Evolutionary conservation across 2,113 vertebrate genomes (phyloP), one percentile per base, ranked within the genome.

Genomic region (human): DNA sequence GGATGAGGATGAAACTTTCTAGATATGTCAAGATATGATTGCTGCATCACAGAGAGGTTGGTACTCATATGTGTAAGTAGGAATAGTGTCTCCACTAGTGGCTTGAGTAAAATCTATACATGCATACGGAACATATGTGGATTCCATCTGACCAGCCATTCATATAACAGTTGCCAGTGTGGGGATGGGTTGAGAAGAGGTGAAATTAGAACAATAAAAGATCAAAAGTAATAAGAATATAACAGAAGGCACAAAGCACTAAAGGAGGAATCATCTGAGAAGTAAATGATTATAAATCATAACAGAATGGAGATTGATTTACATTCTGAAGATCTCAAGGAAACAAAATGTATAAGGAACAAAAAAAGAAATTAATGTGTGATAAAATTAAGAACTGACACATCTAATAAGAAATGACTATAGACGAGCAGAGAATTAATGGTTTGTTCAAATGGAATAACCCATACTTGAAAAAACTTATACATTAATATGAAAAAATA

Each of bases 291-390:
- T 61, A 25, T 43, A 87, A 81, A 64, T 66, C 55, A 50, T 11
- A 95, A 78, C 8, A 61, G 13, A 89, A 93, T 30, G 38, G 50
- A 96, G 2, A 75, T 0, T 14, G 27, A 79, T 9, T 73, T 16
- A 78, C 35, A 76, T 76, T 75, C 75, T 94, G 59, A 94, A 89
- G n/a, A 86, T 87, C 43, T 86, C 48, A 75, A 73, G 68, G 45
- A 95, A 45, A 85, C 10, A 95, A 52, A 82, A 52, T 40, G 35
- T 45, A 73, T 22, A 13, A 48, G 40, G 75, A 61, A 73, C 50
- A 20, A 84, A 84, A 80, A 87, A 94, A 83, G 45, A 90, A 95
- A 92, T 75, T 59, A 84, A 57, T 43, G 20, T 73, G 30, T 89
- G 13, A 18, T 55, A 22, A 94, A 94, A 64, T 27, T 64, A 73